Evolutionary conservation across 2,113 vertebrate genomes (phyloP), one percentile per base, ranked within the genome.

Genomic region (Bostrychus sinensis): DNA sequence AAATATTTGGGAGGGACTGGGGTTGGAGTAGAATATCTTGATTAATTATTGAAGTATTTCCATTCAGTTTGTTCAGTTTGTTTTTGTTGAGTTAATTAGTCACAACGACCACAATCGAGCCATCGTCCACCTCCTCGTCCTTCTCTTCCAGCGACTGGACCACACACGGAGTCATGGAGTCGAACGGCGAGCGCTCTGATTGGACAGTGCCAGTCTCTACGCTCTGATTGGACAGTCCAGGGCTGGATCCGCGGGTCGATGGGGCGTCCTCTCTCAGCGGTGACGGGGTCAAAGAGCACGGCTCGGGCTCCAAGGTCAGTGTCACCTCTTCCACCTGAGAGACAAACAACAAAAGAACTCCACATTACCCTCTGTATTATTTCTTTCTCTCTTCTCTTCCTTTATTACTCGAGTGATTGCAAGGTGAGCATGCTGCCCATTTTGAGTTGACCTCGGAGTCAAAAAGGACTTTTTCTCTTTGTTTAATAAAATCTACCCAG

Each of bases 71-170:
- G 2, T 17, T 38, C 5, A 42, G n/a, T 20, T 50, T 5, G n/a
- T 23, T 62, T 56, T 54, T 19, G 66, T 32, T 62, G n/a, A 23
- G 23, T 30, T 79, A 92, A 39, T 91, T 92, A 75, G 89, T 90
- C 1, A 84, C 86, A 30, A 87, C 76, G 1, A 78, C 38, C 14
- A 86, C 80, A 5, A 81, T 53, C 3, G 83, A 70, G 37, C 73
- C 86, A 1, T 89, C 85, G 14, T 88, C 83, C 4, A 30, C 61
- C 75, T 95, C 94, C 11, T 95, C 93, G 3, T 95, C 95, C 77
- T 95, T 95, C 81, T 95, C 94, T 36, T 96, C 96, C 62, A 94
- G 90, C 0, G 94, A 93, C 50, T 94, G 96, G 75, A 96, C 91
- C 2, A 94, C 89, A 23, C 94, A 95, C 42, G 96, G 94, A n/a